Evolutionary conservation across 2,797 vertebrate genomes (phyloP).

Genomic region (Chaenodraco wilsoni): DNA sequence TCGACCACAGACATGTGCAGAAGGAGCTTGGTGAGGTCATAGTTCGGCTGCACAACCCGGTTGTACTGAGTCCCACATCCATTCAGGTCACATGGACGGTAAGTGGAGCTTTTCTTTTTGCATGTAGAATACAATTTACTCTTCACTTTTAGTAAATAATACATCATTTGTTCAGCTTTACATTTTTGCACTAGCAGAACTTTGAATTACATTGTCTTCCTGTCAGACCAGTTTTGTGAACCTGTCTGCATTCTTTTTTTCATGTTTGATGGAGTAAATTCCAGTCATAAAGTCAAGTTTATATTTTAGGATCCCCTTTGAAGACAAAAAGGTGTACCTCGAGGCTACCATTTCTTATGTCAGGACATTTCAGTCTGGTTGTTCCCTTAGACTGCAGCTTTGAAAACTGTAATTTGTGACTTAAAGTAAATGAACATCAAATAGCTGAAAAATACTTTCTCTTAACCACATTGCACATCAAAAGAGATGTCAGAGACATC

Average conservation of each 20-base stretch:
- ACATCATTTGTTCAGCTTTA: not conserved
- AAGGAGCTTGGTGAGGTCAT: constrained; percentile 97
- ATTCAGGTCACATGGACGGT: constrained; percentile 99
- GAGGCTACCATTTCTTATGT: constrained; percentile 63
- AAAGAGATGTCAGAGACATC: constrained; percentile 72
- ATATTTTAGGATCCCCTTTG: constrained; percentile 55
- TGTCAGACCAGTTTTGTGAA: not conserved
- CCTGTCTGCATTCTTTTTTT: constrained; percentile 21
- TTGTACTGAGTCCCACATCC: constrained; percentile 92
- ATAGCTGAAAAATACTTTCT: constrained; percentile 61
- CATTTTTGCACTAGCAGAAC: not conserved
- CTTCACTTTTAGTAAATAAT: not conserved
- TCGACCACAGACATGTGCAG: constrained; percentile 98
- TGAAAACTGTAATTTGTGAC: constrained; percentile 75
- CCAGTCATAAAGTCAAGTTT: constrained; percentile 47
- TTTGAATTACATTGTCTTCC: too few species aligned
- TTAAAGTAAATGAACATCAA: constrained; percentile 76
- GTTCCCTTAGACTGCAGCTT: constrained; percentile 58
- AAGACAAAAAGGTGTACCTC: constrained; percentile 52
- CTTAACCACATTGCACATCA: constrained; percentile 64
- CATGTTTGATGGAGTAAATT: constrained; percentile 47
- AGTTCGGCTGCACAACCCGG: constrained; percentile 93
- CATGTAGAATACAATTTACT: not conserved
- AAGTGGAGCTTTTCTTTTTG: constrained; percentile 66
- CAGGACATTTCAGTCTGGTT: constrained; percentile 48